A percentile compares a stretch with the other conserved stretches of the same genome.
Conservation (phyloP, 2,888 invertebrate genomes). For the Anticlea derivata region DNA sequence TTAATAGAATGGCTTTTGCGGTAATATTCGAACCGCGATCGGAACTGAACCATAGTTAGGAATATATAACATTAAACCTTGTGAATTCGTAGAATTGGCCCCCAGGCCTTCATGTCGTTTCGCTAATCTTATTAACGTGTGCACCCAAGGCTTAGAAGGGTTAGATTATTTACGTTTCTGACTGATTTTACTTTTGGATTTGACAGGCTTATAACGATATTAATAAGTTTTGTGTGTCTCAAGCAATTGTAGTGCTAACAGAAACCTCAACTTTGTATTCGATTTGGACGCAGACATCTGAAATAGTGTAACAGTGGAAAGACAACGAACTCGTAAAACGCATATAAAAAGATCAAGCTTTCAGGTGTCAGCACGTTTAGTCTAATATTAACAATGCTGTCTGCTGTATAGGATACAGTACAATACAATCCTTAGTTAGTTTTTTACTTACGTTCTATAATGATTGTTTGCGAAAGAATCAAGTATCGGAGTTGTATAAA, state of each 20-base stretch:
- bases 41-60: too few relatives aligned
- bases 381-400: constrained; percentile 29
- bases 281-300: constrained; percentile 51
- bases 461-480: constrained; percentile 30
- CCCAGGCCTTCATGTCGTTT: too few relatives aligned
- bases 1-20: too few relatives aligned
- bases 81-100: too few relatives aligned
- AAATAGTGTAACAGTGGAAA: constrained; percentile 71
- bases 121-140: too few relatives aligned
- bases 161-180: too few relatives aligned
- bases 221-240: constrained; percentile 1
- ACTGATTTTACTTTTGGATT: background rate
- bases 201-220: background rate
- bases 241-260: constrained; percentile 43
- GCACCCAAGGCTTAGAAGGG: too few relatives aligned
- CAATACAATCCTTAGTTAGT: constrained; percentile 13
- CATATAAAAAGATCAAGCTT: constrained; percentile 57
- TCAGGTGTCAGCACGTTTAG: constrained; percentile 41
- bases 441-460: constrained; percentile 19
- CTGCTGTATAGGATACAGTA: constrained; percentile 14
- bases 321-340: constrained; percentile 81
- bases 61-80: too few relatives aligned
- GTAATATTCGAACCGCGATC: too few relatives aligned
- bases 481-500: constrained; percentile 24
- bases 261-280: constrained; percentile 57